These are phyloP conservation scores for Channa argus DNA, from an alignment of 2,113 vertebrate species.

Conservation along the genomic window DNA sequence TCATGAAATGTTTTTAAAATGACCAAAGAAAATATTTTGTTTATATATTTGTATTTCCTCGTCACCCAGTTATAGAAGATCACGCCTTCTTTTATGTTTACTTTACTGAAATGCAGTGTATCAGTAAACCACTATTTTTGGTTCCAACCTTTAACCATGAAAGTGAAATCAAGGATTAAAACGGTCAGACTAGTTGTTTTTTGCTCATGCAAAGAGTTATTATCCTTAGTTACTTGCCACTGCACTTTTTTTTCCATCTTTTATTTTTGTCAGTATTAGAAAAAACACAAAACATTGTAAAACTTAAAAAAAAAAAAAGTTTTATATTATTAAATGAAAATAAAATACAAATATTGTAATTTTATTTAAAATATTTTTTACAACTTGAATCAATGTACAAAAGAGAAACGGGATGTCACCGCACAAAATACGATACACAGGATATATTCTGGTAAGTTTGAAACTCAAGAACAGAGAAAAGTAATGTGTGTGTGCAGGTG, in stretches of 20 bases:
- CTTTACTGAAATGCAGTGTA: background rate
- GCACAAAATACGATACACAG: background rate
- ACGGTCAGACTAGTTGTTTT: background rate
- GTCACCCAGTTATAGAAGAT: conserved; percentile 7
- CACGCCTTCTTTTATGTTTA: background rate
- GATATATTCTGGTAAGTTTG: background rate
- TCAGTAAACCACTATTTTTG: background rate
- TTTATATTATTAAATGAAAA: conserved; percentile 31
- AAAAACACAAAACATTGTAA: conserved; percentile 17
- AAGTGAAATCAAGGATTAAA: background rate
- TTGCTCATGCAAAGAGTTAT: background rate
- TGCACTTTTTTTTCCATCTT: background rate
- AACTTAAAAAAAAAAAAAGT: conserved; percentile 9
- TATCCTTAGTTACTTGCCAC: too few relatives aligned
- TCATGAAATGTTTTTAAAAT: conserved; percentile 24
- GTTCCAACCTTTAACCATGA: background rate
- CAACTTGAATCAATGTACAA: too few relatives aligned
- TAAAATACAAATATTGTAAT: conserved; percentile 12
- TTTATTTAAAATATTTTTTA: background rate
- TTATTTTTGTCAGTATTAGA: conserved; percentile 8
- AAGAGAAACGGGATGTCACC: too few relatives aligned
- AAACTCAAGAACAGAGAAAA: background rate
- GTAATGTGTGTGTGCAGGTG: background rate
- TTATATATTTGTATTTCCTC: conserved; percentile 27
- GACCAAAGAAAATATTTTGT: conserved; percentile 49